These are phyloP conservation scores for Blastobasis adustella DNA, from an alignment of 2,888 invertebrate genomes.

Conservation along the genomic window DNA sequence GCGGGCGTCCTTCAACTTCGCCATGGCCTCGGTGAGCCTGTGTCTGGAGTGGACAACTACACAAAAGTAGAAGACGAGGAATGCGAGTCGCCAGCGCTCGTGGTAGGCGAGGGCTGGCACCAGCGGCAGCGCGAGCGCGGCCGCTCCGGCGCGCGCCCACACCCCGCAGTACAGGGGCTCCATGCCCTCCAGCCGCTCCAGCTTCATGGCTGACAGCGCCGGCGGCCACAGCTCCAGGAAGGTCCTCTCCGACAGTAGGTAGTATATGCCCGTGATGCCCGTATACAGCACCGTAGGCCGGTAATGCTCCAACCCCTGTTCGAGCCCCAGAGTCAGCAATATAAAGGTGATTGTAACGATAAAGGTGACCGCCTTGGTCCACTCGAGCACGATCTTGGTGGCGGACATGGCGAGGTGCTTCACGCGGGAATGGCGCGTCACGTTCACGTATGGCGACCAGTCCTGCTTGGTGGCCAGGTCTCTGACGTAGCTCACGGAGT, in stretches of 20 bases:
- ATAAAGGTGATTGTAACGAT: constrained; percentile 85
- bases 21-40: constrained; percentile 70
- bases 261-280: constrained; percentile 79
- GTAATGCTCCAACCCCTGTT: constrained; percentile 84
- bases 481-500: constrained; percentile 83
- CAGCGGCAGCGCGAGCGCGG: constrained; percentile 71
- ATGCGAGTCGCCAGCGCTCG: constrained; percentile 75
- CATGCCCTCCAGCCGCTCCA: constrained; percentile 81
- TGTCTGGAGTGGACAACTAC: constrained; percentile 80
- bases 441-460: constrained; percentile 84
- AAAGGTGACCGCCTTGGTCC: constrained; percentile 88
- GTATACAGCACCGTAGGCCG: constrained; percentile 80
- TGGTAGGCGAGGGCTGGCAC: constrained; percentile 71
- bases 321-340: constrained; percentile 82
- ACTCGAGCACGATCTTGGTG: constrained; percentile 86
- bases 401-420: constrained; percentile 88
- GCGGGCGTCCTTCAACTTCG: constrained; percentile 74
- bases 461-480: constrained; percentile 84
- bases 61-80: constrained; percentile 77
- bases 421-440: constrained; percentile 81
- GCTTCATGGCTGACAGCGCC: constrained; percentile 71
- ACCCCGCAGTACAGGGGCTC: constrained; percentile 82
- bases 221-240: constrained; percentile 80
- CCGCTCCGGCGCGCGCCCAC: constrained; percentile 75
- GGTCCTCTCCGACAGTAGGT: constrained; percentile 81